Evolutionary conservation across 2,888 invertebrate genomes (phyloP).

Genomic region (Clusia tigrina): DNA sequence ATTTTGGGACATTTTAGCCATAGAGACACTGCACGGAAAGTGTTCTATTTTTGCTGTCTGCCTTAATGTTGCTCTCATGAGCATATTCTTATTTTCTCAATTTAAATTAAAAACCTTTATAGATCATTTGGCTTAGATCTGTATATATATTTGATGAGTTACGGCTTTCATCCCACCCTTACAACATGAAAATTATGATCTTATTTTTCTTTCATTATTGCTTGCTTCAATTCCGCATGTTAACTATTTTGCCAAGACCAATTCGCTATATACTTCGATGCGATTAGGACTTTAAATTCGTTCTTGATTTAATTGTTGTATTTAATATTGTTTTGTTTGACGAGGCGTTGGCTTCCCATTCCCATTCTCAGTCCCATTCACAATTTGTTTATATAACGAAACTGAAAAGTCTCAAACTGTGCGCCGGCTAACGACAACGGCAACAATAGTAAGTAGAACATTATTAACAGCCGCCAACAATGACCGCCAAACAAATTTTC

Average conservation of each 20-base stretch:
- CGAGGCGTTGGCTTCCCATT: too few relatives aligned
- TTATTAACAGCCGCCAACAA: conserved; percentile 38
- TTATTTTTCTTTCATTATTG: neutral
- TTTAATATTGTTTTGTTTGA: conserved; percentile 26
- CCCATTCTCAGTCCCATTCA: too few relatives aligned
- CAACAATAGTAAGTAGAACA: conserved; percentile 20
- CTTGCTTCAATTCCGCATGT: neutral
- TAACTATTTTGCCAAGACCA: neutral
- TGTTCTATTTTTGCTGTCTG: too few relatives aligned
- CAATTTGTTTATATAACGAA: neutral
- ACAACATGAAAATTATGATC: too few relatives aligned
- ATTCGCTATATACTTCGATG: neutral
- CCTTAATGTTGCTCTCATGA: too few relatives aligned
- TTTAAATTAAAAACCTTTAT: too few relatives aligned
- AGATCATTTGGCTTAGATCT: conserved; percentile 14
- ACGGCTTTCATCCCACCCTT: neutral
- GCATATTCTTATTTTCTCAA: neutral
- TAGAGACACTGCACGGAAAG: too few relatives aligned
- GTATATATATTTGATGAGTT: conserved; percentile 31
- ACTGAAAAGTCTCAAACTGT: conserved; percentile 10
- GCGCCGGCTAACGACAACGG: conserved; percentile 12
- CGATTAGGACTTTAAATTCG: neutral
- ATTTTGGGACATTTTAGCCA: too few relatives aligned
- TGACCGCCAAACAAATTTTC: conserved; percentile 53
- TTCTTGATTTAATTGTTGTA: conserved; percentile 2